Evolutionary conservation across 2,888 invertebrate species (phyloP), one percentile per base, ranked within the genome.

Genomic region (Dioctria linearis): DNA sequence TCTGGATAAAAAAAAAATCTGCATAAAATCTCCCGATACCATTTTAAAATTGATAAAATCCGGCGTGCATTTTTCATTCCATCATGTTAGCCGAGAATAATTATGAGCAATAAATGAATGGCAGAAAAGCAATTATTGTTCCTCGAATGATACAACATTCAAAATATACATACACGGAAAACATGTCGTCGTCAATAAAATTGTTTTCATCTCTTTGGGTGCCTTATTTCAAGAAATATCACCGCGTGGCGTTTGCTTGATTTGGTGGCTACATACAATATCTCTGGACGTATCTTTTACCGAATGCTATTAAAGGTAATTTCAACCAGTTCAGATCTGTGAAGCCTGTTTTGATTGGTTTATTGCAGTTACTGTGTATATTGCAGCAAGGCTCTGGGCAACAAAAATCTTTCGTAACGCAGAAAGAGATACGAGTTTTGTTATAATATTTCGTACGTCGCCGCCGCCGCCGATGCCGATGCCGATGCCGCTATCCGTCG

Each of bases 231-330:
- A 46, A 54, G 25, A 51, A 71, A 71, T 51, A 71, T 39, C 71
- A 46, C 51, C 46, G 46, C 51, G 71, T 40, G 71, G 54, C 46
- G 37, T 25, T 25, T 25, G 25, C 25, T 54, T 25, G 66, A 49
- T 25, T 49, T 37, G 71, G 71, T 49, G 49, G 71, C 46, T 67
- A 13, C 46, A 43, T 67, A 13, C 46, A 43, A 43, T 67, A 67
- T 67, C 67, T 40, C 67, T 42, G 46, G 67, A 49, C 46, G 46
- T 67, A 67, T 67, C 67, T 71, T 71, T 71, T 71, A 46, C 46
- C 67, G 67, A 67, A 67, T 51, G 71, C 71, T 54, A 71, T 71
- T 71, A 71, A 71, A 71, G 71, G 71, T 54, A 71, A 71, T 71
- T 71, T 71, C 71, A 71, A 71, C 71, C 71, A 71, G 71, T 54